Conservation (phyloP, 2,113 vertebrate genomes). For the Centropus bengalensis region DNA sequence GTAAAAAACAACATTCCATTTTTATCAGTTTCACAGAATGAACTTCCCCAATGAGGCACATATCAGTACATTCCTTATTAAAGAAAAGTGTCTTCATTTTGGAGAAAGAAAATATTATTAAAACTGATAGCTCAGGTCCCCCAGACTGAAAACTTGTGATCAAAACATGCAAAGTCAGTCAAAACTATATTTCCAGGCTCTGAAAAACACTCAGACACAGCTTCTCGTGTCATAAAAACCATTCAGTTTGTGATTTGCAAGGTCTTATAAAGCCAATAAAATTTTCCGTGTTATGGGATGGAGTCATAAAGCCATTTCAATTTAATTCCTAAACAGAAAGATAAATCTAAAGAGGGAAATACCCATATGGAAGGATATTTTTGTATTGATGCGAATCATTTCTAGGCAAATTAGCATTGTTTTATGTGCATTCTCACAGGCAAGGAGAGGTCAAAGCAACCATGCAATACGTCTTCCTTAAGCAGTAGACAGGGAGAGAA, state of each 20-base stretch:
- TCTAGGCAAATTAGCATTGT: neutral
- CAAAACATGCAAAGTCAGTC: neutral
- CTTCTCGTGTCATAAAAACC: neutral
- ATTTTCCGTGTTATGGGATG: neutral
- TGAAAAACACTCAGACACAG: neutral
- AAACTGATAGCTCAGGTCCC: neutral
- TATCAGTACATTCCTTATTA: neutral
- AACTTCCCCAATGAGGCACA: neutral
- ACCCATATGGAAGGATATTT: neutral
- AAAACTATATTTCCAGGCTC: neutral
- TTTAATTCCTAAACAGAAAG: neutral
- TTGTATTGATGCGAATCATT: neutral
- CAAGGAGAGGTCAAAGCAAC: neutral
- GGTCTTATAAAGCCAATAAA: neutral
- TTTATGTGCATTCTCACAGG: neutral
- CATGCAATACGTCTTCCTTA: neutral
- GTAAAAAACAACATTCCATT: neutral
- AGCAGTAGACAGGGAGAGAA: neutral
- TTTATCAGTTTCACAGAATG: neutral
- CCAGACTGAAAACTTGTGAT: neutral
- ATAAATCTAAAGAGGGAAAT: constrained; percentile 14
- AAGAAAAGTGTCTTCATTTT: neutral
- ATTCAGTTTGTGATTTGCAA: neutral
- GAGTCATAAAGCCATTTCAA: neutral
- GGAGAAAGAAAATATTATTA: neutral